Base-by-base conservation (phyloP, 1,140 invertebrate genomes). In the Araneus ventricosus region DNA sequence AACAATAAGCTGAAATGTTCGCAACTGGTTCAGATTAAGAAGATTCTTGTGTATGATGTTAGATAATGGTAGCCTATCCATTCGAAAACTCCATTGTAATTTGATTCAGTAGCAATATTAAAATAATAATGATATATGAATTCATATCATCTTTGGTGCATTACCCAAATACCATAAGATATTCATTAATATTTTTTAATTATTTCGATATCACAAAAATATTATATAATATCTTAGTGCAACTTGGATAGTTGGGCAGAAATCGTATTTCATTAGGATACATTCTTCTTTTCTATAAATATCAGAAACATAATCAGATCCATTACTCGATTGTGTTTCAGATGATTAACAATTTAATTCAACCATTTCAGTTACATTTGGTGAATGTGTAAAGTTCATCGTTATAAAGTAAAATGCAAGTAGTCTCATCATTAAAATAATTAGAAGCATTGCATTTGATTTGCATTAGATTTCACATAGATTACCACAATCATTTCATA, bases 401-500 rank as follows among this genome's bases (percentile, higher is more conserved):
- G 22, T 14, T 17, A 75, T 75, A 20, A 75, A 34, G 4, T 30
- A 75, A 30, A 70, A 27, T 70, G 5, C 27, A 14, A 14, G 27
- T 70, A 14, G 10, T n/a, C 6, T 17, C 34, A 30, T 14, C 70
- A 37, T 75, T 22, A 37, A 34, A 75, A 75, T 20, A 37, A 37
- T 6, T 34, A 34, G 30, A 34, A 34, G 20, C 70, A 75, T 75
- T 20, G 70, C 70, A 37, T 75, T 75, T 75, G 70, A 14, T 75
- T 75, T 20, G 14, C 70, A 75, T 75, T 75, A 75, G 70, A 75
- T 37, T 34, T 75, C 70, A 75, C 70, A 34, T 75, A 75, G 70
- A 75, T 75, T 75, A 34, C 30, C 70, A 75, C 70, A 75, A 75
- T 75, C 70, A 75, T 75, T 75, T 75, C 70, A 75, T 75, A 37